phyloP scores from a whole-genome alignment of 2,113 vertebrate genomes.

The Ochotona curzoniae region DNA sequence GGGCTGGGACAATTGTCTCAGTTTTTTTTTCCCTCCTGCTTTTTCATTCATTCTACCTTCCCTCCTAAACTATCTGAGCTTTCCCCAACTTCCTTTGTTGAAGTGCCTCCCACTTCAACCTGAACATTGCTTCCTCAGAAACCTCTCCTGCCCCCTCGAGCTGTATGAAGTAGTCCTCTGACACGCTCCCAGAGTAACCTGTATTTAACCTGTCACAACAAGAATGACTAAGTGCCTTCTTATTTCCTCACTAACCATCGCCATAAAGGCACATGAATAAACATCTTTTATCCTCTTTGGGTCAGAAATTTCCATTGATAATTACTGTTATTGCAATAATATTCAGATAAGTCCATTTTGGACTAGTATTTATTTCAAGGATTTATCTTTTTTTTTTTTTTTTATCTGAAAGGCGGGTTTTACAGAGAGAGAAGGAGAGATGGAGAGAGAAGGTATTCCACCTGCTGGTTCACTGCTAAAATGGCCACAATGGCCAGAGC shows the following conservation, averaged over 20 bases:
- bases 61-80: no score
- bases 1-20: neutral
- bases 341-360: neutral
- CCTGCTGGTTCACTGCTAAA: no score
- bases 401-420: no score
- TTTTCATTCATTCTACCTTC: no score
- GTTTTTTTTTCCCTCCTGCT: neutral
- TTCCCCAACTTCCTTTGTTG: neutral
- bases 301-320: conserved; percentile 26
- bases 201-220: conserved; percentile 33
- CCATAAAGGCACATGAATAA: neutral
- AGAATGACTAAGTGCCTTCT: neutral
- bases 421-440: no score
- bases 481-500: no score
- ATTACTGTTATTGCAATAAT: neutral
- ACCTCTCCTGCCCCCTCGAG: neutral
- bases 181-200: neutral
- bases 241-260: neutral
- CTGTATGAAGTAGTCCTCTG: neutral
- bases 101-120: neutral
- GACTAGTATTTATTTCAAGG: neutral
- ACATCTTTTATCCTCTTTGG: conserved; percentile 18
- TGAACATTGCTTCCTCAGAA: conserved; percentile 16
- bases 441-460: no score
- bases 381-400: no score